phyloP scores from a whole-genome alignment of 2,113 vertebrate genomes.

The Colossoma macropomum region DNA sequence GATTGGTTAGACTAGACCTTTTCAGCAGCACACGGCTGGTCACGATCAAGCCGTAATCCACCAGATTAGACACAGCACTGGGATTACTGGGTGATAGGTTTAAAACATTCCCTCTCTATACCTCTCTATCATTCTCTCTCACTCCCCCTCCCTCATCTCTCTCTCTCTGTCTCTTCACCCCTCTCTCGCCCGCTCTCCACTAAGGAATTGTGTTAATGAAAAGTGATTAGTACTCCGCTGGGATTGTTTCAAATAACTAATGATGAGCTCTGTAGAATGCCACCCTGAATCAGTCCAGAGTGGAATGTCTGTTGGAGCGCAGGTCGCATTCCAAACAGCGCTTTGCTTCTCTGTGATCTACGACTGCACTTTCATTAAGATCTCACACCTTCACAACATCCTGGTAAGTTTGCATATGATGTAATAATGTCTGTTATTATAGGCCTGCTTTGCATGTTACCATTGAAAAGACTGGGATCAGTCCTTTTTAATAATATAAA shows the following conservation, averaged over 20 bases:
- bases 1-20: background rate
- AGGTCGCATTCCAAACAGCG: background rate
- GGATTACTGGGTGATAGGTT: conserved; percentile 45
- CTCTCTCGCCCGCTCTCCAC: background rate
- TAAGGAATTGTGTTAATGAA: background rate
- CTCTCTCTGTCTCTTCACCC: background rate
- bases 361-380: background rate
- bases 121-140: conserved; percentile 27
- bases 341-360: background rate
- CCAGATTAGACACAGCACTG: conserved; percentile 48
- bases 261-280: conserved; percentile 16
- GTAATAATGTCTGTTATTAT: background rate
- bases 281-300: conserved; percentile 11
- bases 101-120: background rate
- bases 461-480: too few species aligned
- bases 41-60: conserved; percentile 39
- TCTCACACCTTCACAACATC: background rate
- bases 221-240: conserved; percentile 1
- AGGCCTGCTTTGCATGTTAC: too few species aligned
- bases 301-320: background rate
- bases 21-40: background rate
- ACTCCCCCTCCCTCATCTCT: conserved; percentile 6
- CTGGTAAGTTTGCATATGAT: background rate
- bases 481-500: too few species aligned
- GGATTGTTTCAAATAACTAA: conserved; percentile 29